Conservation (phyloP, 2,113 vertebrate genomes). For the Pedionomus torquatus region DNA sequence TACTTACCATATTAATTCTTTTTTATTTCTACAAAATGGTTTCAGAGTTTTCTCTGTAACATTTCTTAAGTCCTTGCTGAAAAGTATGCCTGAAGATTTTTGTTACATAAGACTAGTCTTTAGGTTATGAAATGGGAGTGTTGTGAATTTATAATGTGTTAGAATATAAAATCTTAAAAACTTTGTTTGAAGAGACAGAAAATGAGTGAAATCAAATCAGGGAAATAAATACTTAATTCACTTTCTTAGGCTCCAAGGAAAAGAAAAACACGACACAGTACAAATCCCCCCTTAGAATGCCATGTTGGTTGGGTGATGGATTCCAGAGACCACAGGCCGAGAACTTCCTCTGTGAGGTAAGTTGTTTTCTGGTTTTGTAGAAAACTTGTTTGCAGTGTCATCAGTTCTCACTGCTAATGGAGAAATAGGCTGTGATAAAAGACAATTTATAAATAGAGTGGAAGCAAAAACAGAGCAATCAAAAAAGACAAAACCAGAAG, state of each 20-base stretch:
- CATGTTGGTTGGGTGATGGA: constrained; percentile 99
- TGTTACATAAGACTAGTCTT: background rate
- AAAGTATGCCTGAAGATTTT: background rate
- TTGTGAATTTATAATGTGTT: constrained; percentile 51
- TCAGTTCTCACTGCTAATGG: background rate
- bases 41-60: background rate
- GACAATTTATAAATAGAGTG: background rate
- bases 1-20: background rate
- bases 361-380: background rate
- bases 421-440: background rate
- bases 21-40: background rate
- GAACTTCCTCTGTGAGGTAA: constrained; percentile 89
- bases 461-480: background rate
- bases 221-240: constrained; percentile 53
- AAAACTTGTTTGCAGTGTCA: background rate
- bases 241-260: constrained; percentile 86
- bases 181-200: constrained; percentile 2
- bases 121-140: background rate
- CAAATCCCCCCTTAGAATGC: constrained; percentile 89
- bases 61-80: background rate
- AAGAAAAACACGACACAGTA: constrained; percentile 92
- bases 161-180: background rate
- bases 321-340: constrained; percentile 87
- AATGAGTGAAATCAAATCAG: background rate
- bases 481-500: background rate